These are phyloP conservation scores for Porites divaricata DNA, from an alignment of 92 coral and sea anemone species.

Conservation along the genomic window DNA sequence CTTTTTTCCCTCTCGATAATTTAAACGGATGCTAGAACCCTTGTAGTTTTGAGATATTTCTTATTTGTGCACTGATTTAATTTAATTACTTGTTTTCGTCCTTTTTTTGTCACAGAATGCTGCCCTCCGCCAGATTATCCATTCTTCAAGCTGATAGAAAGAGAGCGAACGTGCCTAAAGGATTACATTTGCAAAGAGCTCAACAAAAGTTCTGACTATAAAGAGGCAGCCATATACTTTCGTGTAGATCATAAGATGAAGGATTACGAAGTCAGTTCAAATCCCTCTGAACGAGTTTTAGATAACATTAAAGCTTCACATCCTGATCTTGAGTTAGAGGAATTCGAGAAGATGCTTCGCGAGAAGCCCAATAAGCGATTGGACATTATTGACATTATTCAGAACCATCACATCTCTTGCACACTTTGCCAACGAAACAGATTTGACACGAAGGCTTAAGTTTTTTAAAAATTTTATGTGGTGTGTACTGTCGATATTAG, in stretches of 20 bases:
- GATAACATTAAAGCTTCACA: constrained; percentile 48
- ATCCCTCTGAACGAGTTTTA: constrained; percentile 61
- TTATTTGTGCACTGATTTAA: too few relatives aligned
- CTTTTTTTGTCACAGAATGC: constrained; percentile 43
- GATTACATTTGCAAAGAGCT: constrained; percentile 65
- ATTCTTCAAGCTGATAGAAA: constrained; percentile 56
- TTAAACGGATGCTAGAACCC: too few relatives aligned
- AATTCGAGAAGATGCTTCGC: constrained; percentile 37
- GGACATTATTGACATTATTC: constrained; percentile 13
- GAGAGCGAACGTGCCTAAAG: constrained; percentile 57
- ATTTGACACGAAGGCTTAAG: constrained; percentile 19
- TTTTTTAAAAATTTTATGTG: not conserved
- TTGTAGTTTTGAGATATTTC: too few relatives aligned
- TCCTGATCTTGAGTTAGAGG: constrained; percentile 46
- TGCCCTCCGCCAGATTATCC: constrained; percentile 57
- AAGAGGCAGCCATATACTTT: not conserved
- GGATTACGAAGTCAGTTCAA: constrained; percentile 20
- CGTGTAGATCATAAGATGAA: constrained; percentile 7
- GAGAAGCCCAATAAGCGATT: not conserved
- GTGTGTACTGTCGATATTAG: too few relatives aligned
- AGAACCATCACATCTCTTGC: constrained; percentile 30
- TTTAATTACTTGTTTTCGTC: too few relatives aligned
- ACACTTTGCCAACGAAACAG: constrained; percentile 25
- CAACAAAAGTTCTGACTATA: constrained; percentile 15
- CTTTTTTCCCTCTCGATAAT: too few relatives aligned